Percentiles rank a stretch among this genome's conserved stretches.
Evolutionary conservation across 2,113 vertebrate genomes (phyloP).

Genomic region (Labeo catla): DNA sequence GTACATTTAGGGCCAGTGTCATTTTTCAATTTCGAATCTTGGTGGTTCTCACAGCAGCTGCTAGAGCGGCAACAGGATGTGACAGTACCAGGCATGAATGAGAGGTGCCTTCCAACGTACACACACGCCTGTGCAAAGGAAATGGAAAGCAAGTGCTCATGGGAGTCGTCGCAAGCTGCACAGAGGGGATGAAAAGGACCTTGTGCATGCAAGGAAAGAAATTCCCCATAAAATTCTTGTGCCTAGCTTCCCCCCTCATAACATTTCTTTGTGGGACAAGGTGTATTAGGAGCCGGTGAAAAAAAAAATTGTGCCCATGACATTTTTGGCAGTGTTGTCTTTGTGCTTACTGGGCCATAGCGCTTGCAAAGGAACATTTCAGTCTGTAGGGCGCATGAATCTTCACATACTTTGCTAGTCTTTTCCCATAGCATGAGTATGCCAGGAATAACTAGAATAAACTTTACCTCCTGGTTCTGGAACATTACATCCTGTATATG

Average conservation of each 20-base stretch:
- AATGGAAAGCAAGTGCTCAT: slow-evolving; percentile 62
- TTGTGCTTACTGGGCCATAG: background rate
- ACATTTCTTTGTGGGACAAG: background rate
- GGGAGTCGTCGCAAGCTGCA: slow-evolving; percentile 47
- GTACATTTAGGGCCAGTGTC: slow-evolving; percentile 54
- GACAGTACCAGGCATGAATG: slow-evolving; percentile 63
- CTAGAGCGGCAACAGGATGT: slow-evolving; percentile 62
- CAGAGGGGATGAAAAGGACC: slow-evolving; percentile 55
- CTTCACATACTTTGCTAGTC: background rate
- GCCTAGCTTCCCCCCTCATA: slow-evolving; percentile 6
- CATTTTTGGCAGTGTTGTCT: slow-evolving; percentile 6
- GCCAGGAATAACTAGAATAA: background rate
- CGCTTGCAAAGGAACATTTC: background rate
- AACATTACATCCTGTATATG: background rate
- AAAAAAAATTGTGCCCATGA: background rate
- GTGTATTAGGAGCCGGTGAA: background rate
- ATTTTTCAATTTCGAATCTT: slow-evolving; percentile 60
- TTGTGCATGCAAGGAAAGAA: slow-evolving; percentile 51
- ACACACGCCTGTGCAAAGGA: slow-evolving; percentile 46
- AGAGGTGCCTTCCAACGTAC: slow-evolving; percentile 52
- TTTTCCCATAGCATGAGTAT: background rate
- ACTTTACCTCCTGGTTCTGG: background rate
- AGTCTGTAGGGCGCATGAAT: background rate
- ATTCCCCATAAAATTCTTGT: slow-evolving; percentile 29
- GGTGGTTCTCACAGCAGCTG: slow-evolving; percentile 49